Percentiles rank a stretch among this genome's conserved stretches.
phyloP scores from a whole-genome alignment of 2,113 vertebrate species.

The Grus americana region DNA sequence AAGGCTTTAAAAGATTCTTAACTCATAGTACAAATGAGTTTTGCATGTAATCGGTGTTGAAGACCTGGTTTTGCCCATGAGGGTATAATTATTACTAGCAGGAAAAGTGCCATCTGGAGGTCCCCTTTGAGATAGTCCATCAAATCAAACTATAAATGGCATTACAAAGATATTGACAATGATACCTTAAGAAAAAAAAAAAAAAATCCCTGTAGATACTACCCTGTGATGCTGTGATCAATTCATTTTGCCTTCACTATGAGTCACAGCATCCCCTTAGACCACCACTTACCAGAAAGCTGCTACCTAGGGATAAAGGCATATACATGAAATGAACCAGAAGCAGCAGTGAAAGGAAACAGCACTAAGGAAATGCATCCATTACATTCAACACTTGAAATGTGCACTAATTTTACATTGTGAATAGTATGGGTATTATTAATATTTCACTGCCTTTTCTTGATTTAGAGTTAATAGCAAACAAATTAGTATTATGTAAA shows the following conservation, averaged over 20 bases:
- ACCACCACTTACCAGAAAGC: not conserved
- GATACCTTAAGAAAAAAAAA: not conserved
- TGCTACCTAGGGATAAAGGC: not conserved
- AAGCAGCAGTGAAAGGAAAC: not conserved
- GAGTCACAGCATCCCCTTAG: not conserved
- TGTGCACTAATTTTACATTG: not conserved
- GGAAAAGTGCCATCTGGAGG: not conserved
- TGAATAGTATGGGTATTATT: not conserved
- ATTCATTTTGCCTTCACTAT: not conserved
- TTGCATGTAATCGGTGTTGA: not conserved
- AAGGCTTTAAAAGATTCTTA: not conserved
- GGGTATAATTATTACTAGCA: not conserved
- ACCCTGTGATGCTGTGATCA: not conserved
- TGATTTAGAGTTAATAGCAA: slow-evolving; percentile 18
- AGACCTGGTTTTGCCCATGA: not conserved
- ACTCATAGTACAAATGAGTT: not conserved
- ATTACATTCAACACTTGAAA: not conserved
- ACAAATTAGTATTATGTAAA: slow-evolving; percentile 26
- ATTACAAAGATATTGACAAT: not conserved
- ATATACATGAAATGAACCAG: not conserved
- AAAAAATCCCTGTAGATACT: not conserved
- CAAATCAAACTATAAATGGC: not conserved
- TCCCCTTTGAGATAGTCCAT: not conserved
- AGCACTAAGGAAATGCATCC: not conserved
- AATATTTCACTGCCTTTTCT: slow-evolving; percentile 28